Evolutionary conservation across 2,888 invertebrate genomes (phyloP).

Genomic region (Druceiella hillmani): DNA sequence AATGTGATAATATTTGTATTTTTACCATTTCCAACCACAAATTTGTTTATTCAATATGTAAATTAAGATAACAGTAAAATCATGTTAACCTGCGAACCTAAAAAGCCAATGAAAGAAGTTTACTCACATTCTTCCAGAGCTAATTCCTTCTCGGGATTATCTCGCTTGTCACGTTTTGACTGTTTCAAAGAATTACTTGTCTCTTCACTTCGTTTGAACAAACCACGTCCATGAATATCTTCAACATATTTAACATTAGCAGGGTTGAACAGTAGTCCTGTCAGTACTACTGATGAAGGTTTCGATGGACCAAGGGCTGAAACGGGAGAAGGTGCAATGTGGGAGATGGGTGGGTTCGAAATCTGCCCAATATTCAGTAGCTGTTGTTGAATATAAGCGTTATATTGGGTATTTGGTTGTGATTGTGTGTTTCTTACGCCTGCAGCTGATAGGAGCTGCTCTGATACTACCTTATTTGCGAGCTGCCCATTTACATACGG

Average conservation of each 20-base stretch:
- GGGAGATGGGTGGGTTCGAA: conserved; percentile 18
- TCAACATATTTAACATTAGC: conserved; percentile 61
- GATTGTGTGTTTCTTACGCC: too few relatives aligned
- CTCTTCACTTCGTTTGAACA: conserved; percentile 47
- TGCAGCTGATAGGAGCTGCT: conserved; percentile 41
- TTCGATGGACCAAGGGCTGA: conserved; percentile 33
- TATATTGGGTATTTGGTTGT: background rate
- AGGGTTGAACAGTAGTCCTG: conserved; percentile 48
- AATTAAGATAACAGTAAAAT: too few relatives aligned
- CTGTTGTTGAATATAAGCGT: conserved; percentile 13
- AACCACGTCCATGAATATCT: conserved; percentile 41
- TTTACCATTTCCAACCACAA: conserved; percentile 3
- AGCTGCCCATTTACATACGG: conserved; percentile 63
- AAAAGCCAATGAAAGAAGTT: too few relatives aligned
- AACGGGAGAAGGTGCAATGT: too few relatives aligned
- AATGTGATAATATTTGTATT: background rate
- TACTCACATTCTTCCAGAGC: conserved; percentile 27
- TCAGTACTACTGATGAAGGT: conserved; percentile 36
- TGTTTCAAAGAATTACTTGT: conserved; percentile 7
- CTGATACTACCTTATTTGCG: conserved; percentile 50
- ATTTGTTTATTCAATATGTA: too few relatives aligned
- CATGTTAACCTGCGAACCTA: too few relatives aligned
- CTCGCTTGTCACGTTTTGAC: conserved; percentile 41
- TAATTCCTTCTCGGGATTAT: conserved; percentile 45
- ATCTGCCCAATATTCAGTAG: conserved; percentile 18